Base-by-base conservation (phyloP, 2,888 invertebrate genomes). In the Aelia acuminata region DNA sequence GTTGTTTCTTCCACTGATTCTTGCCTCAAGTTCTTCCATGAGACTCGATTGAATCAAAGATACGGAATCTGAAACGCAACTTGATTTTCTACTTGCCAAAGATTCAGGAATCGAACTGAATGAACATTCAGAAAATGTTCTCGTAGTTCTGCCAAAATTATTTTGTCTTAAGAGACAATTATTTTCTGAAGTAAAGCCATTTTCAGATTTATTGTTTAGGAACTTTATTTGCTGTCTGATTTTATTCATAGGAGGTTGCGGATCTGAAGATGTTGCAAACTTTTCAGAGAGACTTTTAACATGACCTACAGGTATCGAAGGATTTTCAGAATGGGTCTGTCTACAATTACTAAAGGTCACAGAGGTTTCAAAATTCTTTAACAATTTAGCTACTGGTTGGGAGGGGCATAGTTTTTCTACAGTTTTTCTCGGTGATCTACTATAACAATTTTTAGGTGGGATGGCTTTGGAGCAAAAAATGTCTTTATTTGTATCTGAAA, bases 21-120 rank as follows among this genome's bases (percentile, higher is more conserved):
- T 80, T n/a, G 84, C 87, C 91, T 91, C 86, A 91, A 90, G 88
- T 63, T 88, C 88, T 89, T 89, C 47, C 87, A 88, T 49, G 87
- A 87, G 18, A 87, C 31, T 87, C 48, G 63, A 87, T n/a, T 70
- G 87, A 0, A 87, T 70, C 43, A 87, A 10, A 39, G 87, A 63
- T 18, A 87, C 48, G 26, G 87, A 57, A 87, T 87, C 87, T 70
- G 63, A 87, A 18, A 39, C 22, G n/a, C 57, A 47, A 26, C 39
- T 70, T 20, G 43, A 50, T 70, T 87, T 70, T 53, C 63, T 57
- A 31, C 22, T 43, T 11, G 22, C 15, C 39, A 47, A 43, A 5
- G 48, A 84, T 49, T 80, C 43, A 4, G 80, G 80, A 22, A 80
- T 43, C 13, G 80, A 80, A 80, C 80, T 43, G 35, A 43, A 43